These are phyloP conservation scores for Podocnemis expansa DNA, from an alignment of 2,113 vertebrate species.

Conservation along the genomic window DNA sequence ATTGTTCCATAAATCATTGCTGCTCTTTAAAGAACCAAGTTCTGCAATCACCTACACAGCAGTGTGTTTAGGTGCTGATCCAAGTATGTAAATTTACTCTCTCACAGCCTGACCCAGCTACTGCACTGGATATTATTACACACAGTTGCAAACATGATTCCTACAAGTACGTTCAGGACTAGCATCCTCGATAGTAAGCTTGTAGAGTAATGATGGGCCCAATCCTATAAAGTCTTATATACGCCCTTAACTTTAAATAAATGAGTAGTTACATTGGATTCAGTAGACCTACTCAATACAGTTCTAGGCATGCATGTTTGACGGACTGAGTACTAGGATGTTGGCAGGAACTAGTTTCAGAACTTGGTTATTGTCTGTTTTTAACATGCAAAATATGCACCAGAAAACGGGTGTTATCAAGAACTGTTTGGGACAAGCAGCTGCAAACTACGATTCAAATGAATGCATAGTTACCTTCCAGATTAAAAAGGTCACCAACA, in stretches of 20 bases:
- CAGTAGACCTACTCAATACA: neutral
- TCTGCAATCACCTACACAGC: neutral
- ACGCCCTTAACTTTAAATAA: neutral
- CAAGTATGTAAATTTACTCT: neutral
- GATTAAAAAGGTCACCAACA: neutral
- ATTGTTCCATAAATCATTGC: slow-evolving; percentile 11
- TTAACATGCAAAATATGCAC: slow-evolving; percentile 58
- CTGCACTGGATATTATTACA: neutral
- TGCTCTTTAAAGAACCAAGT: slow-evolving; percentile 6
- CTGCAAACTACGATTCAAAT: neutral
- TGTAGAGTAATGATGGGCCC: neutral
- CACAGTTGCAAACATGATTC: neutral
- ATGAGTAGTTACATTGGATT: neutral
- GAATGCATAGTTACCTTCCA: slow-evolving; percentile 5
- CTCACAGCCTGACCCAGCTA: neutral
- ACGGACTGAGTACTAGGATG: slow-evolving; percentile 18
- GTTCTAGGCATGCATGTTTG: neutral
- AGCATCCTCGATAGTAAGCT: slow-evolving; percentile 1
- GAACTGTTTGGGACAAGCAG: neutral
- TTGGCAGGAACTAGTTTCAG: slow-evolving; percentile 34
- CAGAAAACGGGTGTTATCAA: slow-evolving; percentile 27
- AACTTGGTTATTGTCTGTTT: slow-evolving; percentile 48
- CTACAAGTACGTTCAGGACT: slow-evolving; percentile 1
- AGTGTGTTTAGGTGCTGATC: neutral
- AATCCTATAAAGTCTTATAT: slow-evolving; percentile 18